A percentile compares a stretch with the other conserved stretches of the same genome.
Evolutionary conservation across 2,888 invertebrate genomes (phyloP).

Genomic region (Atrina japonica): DNA sequence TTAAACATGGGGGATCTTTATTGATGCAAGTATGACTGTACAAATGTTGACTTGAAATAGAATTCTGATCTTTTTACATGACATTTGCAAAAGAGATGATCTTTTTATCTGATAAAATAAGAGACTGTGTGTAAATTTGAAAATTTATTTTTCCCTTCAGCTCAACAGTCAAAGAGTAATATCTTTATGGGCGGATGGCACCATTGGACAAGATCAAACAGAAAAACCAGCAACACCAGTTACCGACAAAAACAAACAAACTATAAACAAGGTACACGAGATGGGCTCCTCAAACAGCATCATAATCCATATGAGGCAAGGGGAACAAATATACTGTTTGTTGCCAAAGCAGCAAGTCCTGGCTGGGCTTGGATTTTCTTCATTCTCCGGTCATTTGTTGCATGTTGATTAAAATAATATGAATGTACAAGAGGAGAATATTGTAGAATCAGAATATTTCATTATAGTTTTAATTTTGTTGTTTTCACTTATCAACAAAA

Average conservation of each 20-base stretch:
- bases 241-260: background rate
- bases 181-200: conserved; percentile 33
- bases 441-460: no score
- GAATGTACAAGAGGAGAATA: background rate
- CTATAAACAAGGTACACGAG: conserved; percentile 14
- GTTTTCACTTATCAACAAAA: no score
- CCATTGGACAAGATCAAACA: background rate
- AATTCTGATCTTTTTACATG: no score
- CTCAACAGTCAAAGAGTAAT: conserved; percentile 23
- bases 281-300: conserved; percentile 41
- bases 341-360: conserved; percentile 37
- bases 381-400: conserved; percentile 37
- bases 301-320: conserved; percentile 28
- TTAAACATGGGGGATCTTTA: no score
- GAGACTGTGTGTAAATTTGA: no score
- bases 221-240: background rate
- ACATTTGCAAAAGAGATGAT: no score
- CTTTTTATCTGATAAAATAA: no score
- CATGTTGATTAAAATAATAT: conserved; percentile 5
- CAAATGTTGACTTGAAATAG: no score
- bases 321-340: conserved; percentile 37
- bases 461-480: no score
- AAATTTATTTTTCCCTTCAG: conserved; percentile 1
- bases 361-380: conserved; percentile 39
- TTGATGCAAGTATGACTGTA: no score